phyloP scores from a whole-genome alignment of 1,140 invertebrate genomes.

The Ostrea edulis region DNA sequence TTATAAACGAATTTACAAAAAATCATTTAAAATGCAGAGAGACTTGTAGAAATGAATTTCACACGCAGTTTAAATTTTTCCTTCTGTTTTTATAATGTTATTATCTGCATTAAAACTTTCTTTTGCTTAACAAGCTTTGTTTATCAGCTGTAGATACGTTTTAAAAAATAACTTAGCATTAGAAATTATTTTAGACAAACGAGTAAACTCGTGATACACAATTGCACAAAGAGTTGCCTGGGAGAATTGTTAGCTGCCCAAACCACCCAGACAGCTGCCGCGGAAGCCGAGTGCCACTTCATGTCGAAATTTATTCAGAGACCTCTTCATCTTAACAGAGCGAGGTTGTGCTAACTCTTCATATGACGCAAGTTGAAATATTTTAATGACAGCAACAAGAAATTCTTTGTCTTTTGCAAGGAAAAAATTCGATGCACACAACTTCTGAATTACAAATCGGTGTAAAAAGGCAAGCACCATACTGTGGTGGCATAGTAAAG shows the following conservation, averaged over 20 bases:
- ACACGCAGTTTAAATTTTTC: too few species aligned
- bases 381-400: slow-evolving; percentile 39
- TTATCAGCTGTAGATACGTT: too few species aligned
- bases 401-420: slow-evolving; percentile 6
- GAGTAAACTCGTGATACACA: not conserved
- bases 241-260: not conserved
- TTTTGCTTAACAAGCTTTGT: too few species aligned
- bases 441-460: slow-evolving; percentile 22
- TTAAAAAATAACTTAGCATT: not conserved
- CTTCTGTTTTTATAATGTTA: too few species aligned
- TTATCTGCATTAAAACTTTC: too few species aligned
- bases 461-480: not conserved
- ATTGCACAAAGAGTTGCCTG: not conserved
- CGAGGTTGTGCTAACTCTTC: not conserved
- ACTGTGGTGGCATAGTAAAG: not conserved
- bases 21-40: too few species aligned
- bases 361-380: slow-evolving; percentile 33
- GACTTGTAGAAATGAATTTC: too few species aligned
- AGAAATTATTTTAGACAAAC: not conserved
- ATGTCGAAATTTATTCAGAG: slow-evolving; percentile 12
- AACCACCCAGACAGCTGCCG: slow-evolving; percentile 10
- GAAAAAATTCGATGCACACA: slow-evolving; percentile 7
- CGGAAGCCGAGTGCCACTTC: not conserved
- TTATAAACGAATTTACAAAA: too few species aligned
- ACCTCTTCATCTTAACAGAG: slow-evolving; percentile 20